Percentiles rank a stretch among this genome's conserved stretches.
phyloP scores from a whole-genome alignment of 1,140 invertebrate genomes.

The Drosophila lini region DNA sequence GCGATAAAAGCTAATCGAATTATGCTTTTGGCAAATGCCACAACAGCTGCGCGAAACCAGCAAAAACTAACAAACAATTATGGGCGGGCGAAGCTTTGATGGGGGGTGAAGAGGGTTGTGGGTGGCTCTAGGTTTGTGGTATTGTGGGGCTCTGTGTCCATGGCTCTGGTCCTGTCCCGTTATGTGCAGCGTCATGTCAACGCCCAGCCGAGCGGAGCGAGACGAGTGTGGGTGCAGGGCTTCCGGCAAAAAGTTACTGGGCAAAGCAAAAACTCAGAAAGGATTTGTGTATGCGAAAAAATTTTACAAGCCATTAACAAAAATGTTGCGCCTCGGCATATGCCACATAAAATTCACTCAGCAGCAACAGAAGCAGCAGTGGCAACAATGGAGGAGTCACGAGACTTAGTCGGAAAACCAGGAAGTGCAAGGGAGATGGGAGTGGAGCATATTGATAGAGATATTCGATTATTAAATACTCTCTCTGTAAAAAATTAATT shows the following conservation, averaged over 20 bases:
- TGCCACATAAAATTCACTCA: conserved; percentile 74
- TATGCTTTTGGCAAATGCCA: conserved; percentile 74
- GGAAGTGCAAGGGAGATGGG: background rate
- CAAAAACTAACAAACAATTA: conserved; percentile 66
- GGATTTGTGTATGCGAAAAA: conserved; percentile 72
- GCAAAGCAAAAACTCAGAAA: conserved; percentile 36
- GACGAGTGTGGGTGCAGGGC: conserved; percentile 9
- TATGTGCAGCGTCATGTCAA: conserved; percentile 68
- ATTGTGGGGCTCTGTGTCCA: conserved; percentile 3
- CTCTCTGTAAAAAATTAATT: background rate
- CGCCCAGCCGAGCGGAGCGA: conserved; percentile 39
- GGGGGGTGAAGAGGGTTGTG: background rate
- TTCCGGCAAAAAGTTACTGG: conserved; percentile 64
- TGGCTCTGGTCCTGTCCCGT: conserved; percentile 5
- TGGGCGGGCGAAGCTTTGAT: conserved; percentile 11
- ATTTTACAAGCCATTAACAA: conserved; percentile 80
- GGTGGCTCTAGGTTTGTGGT: background rate
- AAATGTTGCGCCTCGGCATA: conserved; percentile 79
- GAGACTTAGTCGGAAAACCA: conserved; percentile 10
- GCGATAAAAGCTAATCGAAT: conserved; percentile 81
- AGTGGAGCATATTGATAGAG: background rate
- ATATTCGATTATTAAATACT: background rate
- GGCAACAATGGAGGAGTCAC: conserved; percentile 33
- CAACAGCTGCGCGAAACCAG: conserved; percentile 43
- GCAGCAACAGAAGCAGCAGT: conserved; percentile 21